These are phyloP conservation scores for Myopa testacea DNA, from an alignment of 2,888 invertebrate species.

Conservation along the genomic window DNA sequence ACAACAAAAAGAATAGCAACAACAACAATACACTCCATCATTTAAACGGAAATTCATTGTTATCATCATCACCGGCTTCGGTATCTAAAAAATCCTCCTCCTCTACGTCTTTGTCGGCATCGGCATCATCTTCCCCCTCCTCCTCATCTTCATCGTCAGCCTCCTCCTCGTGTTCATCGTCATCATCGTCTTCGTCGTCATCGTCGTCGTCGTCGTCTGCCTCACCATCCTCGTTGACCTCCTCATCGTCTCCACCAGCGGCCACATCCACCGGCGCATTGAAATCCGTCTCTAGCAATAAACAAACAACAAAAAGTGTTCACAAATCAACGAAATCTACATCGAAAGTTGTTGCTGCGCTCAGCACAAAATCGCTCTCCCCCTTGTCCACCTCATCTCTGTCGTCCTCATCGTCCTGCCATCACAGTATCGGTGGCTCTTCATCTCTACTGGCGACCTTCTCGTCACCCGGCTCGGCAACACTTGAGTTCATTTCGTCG, in stretches of 20 bases:
- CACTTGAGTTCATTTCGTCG: constrained; percentile 64
- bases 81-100: constrained; percentile 47
- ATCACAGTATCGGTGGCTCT: constrained; percentile 59
- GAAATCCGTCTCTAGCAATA: constrained; percentile 29
- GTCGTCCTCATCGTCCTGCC: constrained; percentile 58
- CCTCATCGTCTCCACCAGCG: background rate
- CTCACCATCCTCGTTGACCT: constrained; percentile 24
- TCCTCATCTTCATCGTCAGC: constrained; percentile 36
- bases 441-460: constrained; percentile 64
- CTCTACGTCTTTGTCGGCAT: constrained; percentile 59
- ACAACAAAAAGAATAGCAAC: constrained; percentile 25
- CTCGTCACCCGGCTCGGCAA: constrained; percentile 60
- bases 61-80: constrained; percentile 55
- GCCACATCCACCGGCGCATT: constrained; percentile 11
- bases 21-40: constrained; percentile 57
- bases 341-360: constrained; percentile 40
- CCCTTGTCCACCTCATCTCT: constrained; percentile 60
- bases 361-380: constrained; percentile 48
- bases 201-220: constrained; percentile 40
- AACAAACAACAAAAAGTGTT: constrained; percentile 5
- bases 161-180: constrained; percentile 48
- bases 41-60: constrained; percentile 42
- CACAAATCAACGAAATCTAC: constrained; percentile 17
- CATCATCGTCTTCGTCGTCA: constrained; percentile 41
- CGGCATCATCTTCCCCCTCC: constrained; percentile 51